phyloP scores from a whole-genome alignment of 2,797 vertebrate genomes.

The Malacoctenus gilli region DNA sequence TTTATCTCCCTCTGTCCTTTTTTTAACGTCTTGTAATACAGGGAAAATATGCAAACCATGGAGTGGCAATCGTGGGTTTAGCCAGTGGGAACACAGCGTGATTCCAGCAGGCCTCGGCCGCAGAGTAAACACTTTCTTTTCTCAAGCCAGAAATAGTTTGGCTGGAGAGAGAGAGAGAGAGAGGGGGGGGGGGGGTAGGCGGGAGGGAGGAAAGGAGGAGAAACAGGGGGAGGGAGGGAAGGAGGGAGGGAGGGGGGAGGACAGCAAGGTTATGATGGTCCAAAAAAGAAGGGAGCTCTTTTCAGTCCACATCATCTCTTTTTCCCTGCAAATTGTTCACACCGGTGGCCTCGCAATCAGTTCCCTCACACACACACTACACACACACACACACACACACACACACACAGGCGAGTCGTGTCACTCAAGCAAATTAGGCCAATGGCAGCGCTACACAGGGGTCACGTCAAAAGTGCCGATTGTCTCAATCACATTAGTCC shows the following conservation, averaged over 20 bases:
- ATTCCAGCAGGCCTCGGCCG: conserved; percentile 78
- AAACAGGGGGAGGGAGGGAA: conserved; percentile 31
- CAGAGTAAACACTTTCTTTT: conserved; percentile 86
- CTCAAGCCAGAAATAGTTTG: conserved; percentile 86
- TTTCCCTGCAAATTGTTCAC: conserved; percentile 49
- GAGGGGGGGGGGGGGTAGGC: conserved; percentile 36
- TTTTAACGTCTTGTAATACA: conserved; percentile 78
- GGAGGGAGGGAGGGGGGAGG: conserved; percentile 7
- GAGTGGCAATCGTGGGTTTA: conserved; percentile 81
- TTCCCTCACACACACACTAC: conserved; percentile 30
- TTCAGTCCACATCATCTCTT: conserved; percentile 31
- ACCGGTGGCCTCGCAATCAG: conserved; percentile 52
- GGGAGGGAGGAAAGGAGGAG: conserved; percentile 29
- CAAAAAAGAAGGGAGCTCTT: conserved; percentile 29
- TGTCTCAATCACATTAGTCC: conserved; percentile 93
- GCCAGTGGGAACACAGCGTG: conserved; percentile 83
- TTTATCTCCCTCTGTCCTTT: conserved; percentile 64
- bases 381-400: conserved; percentile 30
- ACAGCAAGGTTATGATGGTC: conserved; percentile 54
- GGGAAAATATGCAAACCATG: conserved; percentile 84
- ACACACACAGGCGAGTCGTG: conserved; percentile 48
- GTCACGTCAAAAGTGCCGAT: conserved; percentile 92
- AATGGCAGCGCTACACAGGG: conserved; percentile 76
- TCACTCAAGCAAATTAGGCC: conserved; percentile 79
- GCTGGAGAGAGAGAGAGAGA: conserved; percentile 66